Evolutionary conservation across 2,797 vertebrate genomes (phyloP).

Genomic region (Hirundo rustica): DNA sequence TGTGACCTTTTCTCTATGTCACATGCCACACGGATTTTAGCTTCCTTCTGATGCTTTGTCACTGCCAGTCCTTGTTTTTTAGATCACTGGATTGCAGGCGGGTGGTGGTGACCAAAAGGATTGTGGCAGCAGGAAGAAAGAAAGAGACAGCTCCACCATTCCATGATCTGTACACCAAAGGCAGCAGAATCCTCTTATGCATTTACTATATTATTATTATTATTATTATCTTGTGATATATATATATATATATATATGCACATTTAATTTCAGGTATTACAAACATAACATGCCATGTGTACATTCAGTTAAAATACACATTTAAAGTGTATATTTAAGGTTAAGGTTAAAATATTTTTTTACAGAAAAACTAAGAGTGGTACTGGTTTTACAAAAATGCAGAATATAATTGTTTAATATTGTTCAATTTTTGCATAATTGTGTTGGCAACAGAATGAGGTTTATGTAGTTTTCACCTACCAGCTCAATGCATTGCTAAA

Average conservation of each 20-base stretch:
- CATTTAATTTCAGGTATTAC: not conserved
- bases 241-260: fast-evolving
- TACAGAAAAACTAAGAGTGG: not conserved
- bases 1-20: conserved; percentile 77
- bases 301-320: not conserved
- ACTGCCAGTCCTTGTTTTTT: conserved; percentile 49
- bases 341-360: not conserved
- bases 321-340: not conserved
- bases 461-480: not conserved
- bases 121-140: not conserved
- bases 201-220: not conserved
- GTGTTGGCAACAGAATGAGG: not conserved
- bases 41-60: conserved; percentile 58
- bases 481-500: not conserved
- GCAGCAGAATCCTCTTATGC: not conserved
- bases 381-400: not conserved
- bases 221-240: not conserved
- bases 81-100: not conserved
- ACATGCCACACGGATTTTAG: conserved; percentile 73
- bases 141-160: not conserved
- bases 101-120: conserved; percentile 4
- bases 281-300: fast-evolving
- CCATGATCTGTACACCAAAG: not conserved
- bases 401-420: not conserved
- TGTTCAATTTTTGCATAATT: not conserved